Evolutionary conservation across 2,113 vertebrate genomes (phyloP), one percentile per base, ranked within the genome.

Genomic region (Etheostoma spectabile): DNA sequence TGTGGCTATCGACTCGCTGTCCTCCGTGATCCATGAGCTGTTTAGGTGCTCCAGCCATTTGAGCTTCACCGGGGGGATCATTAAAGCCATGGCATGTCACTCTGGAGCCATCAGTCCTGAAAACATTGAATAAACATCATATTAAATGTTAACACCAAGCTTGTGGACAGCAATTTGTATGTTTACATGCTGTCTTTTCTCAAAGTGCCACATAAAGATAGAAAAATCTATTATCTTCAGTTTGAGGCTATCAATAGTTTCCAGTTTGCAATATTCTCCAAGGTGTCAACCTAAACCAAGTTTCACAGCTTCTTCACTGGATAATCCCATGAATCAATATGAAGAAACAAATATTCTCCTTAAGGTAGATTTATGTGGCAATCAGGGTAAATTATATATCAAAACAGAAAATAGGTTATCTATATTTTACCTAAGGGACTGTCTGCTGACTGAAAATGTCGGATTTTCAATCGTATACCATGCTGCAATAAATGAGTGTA

Each of bases 21-120:
- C 98, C 88, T 99, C 98, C 6, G 97, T 97, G 89, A 99, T 99
- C 98, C 98, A 99, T 30, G 98, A 99, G 94, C 97, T 98, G 94
- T 99, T 99, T 0, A 99, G 96, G 89, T 99, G 98, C 94, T 99
- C 98, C 59, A 99, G 96, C 98, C 98, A 99, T 93, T 99, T 99
- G 77, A 99, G 95, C 84, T 99, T 99, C 92, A 99, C 98, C 46
- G 97, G 97, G 73, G 98, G 98, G 82, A 99, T 97, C 96, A 96
- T 99, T 80, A 96, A 92, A 88, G 98, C 97, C 98, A 99, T 99
- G 89, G 83, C 95, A 93, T 82, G 91, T 97, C 94, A 98, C 86
- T 96, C 88, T 93, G 96, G 89, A 94, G 95, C 97, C 97, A 99
- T 98, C 88, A 93, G 96, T 93, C 94, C 97, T 97, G 83, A 2